These are phyloP conservation scores for Kryptolebias marmoratus DNA, from an alignment of 2,113 vertebrate genomes.

Conservation along the genomic window DNA sequence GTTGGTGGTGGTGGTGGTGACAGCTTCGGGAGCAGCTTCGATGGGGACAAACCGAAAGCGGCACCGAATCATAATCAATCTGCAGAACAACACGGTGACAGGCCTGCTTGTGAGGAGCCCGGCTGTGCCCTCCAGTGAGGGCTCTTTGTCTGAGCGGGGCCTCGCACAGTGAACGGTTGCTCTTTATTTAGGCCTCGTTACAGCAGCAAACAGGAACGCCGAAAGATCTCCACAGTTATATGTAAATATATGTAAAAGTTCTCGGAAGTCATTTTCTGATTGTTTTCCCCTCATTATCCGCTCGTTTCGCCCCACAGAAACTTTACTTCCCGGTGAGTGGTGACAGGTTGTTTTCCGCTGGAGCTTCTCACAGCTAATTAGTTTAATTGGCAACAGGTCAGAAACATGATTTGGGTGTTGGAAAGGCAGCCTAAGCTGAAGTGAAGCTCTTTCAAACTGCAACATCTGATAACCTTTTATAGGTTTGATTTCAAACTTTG, in stretches of 20 bases:
- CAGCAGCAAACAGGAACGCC: conserved; percentile 30
- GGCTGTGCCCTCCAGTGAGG: conserved; percentile 39
- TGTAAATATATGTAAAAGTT: conserved; percentile 47
- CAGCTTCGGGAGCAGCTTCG: conserved; percentile 38
- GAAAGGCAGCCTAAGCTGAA: neutral
- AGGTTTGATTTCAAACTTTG: too few relatives aligned
- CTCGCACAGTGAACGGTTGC: conserved; percentile 40
- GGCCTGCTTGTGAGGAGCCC: conserved; percentile 47
- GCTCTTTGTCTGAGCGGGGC: conserved; percentile 53
- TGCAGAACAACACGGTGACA: conserved; percentile 43
- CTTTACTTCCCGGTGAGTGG: conserved; percentile 43
- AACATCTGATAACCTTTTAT: too few relatives aligned
- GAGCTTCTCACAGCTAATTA: neutral
- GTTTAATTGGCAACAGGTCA: conserved; percentile 12
- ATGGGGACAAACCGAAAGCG: conserved; percentile 40
- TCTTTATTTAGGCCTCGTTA: conserved; percentile 54
- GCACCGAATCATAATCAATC: conserved; percentile 57
- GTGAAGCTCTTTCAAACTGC: neutral
- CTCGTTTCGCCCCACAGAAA: conserved; percentile 40
- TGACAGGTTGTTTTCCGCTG: conserved; percentile 49
- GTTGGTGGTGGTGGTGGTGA: conserved; percentile 32
- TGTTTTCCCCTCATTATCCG: conserved; percentile 60
- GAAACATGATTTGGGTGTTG: neutral
- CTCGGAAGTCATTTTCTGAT: conserved; percentile 31
- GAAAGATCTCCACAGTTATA: conserved; percentile 47